A percentile compares a stretch with the other conserved stretches of the same genome.
Conservation (phyloP, 2,797 vertebrate species). For the Potorous gilbertii region DNA sequence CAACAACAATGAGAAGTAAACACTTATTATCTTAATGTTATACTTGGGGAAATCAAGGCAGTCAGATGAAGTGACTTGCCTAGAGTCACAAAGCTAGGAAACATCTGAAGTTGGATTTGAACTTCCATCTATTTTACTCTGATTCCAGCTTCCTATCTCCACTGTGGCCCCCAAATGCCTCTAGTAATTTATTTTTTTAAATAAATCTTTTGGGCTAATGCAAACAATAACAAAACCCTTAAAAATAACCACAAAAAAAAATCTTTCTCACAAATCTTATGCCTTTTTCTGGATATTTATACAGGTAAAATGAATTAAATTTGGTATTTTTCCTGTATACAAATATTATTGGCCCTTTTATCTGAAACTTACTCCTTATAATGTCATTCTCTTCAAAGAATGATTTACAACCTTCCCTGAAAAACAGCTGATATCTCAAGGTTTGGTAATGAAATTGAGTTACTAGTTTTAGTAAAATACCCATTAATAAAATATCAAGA, state of each 20-base stretch:
- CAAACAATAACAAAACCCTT: neutral
- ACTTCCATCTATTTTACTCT: neutral
- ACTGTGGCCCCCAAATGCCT: neutral
- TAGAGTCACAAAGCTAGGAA: neutral
- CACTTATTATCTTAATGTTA: neutral
- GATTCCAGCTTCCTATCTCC: neutral
- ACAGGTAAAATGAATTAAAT: neutral
- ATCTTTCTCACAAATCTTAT: neutral
- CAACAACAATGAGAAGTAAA: neutral
- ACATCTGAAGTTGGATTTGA: neutral
- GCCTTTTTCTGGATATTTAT: neutral
- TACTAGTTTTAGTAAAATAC: slow-evolving; percentile 1
- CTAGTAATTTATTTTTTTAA: neutral
- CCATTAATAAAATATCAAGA: neutral
- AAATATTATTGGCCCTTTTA: neutral
- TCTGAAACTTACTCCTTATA: neutral
- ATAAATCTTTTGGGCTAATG: neutral
- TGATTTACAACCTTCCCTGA: neutral
- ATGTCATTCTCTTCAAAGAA: neutral
- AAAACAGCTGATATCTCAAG: slow-evolving; percentile 14
- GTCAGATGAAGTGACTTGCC: neutral
- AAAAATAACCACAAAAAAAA: neutral
- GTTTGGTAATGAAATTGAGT: neutral
- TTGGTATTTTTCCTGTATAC: neutral
- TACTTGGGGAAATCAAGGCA: neutral